Evolutionary conservation across 1,140 invertebrate species (phyloP).

Genomic region (Psix sp.): DNA sequence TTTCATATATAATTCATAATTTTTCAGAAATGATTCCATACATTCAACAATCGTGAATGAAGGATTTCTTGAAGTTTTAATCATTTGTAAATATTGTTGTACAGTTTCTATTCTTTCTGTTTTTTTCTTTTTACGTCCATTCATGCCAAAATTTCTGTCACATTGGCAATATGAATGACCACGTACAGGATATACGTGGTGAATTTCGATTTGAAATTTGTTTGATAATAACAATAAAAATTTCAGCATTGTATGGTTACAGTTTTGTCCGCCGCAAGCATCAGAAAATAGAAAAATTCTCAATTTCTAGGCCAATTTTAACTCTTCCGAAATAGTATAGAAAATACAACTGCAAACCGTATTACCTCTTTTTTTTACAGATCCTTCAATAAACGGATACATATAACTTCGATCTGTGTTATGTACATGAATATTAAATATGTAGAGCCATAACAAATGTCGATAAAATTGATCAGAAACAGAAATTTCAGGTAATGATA

Average conservation of each 20-base stretch:
- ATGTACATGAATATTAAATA: conserved; percentile 17
- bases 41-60: not conserved
- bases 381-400: conserved; percentile 3
- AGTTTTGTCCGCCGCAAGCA: conserved; percentile 1
- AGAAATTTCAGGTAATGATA: conserved; percentile 1
- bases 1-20: not conserved
- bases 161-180: conserved; percentile 13
- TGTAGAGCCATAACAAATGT: conserved; percentile 14
- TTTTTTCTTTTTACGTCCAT: conserved; percentile 3
- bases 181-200: conserved; percentile 2
- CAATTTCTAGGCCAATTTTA: not conserved
- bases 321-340: not conserved
- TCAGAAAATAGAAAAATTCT: conserved; percentile 4
- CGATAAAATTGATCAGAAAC: conserved; percentile 20
- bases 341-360: not conserved
- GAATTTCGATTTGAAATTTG: conserved; percentile 3
- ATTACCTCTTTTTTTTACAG: conserved; percentile 2
- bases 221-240: not conserved
- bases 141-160: conserved; percentile 4
- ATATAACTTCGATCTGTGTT: conserved; percentile 21
- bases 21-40: not conserved
- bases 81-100: not conserved
- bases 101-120: not conserved
- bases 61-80: not conserved
- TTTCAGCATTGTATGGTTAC: not conserved